These are phyloP conservation scores for Heliconius charithonia DNA, from an alignment of 2,888 invertebrate genomes.

Conservation along the genomic window DNA sequence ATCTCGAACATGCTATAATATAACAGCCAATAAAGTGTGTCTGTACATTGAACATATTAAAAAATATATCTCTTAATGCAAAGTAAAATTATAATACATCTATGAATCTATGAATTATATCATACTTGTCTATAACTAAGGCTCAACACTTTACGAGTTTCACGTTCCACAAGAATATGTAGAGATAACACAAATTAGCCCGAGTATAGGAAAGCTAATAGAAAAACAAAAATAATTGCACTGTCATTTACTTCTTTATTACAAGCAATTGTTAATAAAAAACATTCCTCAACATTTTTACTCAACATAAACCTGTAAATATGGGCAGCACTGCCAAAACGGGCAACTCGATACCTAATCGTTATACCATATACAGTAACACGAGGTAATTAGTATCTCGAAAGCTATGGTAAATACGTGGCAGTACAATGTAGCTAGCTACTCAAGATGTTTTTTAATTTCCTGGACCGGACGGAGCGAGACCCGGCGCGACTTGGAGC, in stretches of 20 bases:
- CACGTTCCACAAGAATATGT: not conserved
- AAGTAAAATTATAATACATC: not conserved
- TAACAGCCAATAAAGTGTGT: not conserved
- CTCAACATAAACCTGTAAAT: not conserved
- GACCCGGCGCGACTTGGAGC: constrained; percentile 50
- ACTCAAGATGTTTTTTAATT: constrained; percentile 78
- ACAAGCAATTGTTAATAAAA: not conserved
- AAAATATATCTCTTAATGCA: not conserved
- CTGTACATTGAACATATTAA: not conserved
- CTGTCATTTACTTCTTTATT: not conserved
- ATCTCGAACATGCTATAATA: constrained; percentile 47
- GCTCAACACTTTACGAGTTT: not conserved
- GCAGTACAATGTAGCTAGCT: constrained; percentile 54
- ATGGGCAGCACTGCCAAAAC: constrained; percentile 36
- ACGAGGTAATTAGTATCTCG: constrained; percentile 49
- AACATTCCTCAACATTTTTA: not conserved
- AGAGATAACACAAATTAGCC: not conserved
- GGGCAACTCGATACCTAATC: constrained; percentile 44
- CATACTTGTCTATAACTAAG: not conserved
- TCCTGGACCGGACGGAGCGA: constrained; percentile 59
- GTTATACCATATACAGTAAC: constrained; percentile 48
- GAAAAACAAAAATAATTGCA: not conserved
- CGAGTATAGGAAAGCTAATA: not conserved
- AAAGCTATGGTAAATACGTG: constrained; percentile 47
- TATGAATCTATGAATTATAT: too few species aligned